A percentile compares a stretch with the other conserved stretches of the same genome.
Conservation (phyloP, 2,797 vertebrate genomes). For the Anguilla marmorata region DNA sequence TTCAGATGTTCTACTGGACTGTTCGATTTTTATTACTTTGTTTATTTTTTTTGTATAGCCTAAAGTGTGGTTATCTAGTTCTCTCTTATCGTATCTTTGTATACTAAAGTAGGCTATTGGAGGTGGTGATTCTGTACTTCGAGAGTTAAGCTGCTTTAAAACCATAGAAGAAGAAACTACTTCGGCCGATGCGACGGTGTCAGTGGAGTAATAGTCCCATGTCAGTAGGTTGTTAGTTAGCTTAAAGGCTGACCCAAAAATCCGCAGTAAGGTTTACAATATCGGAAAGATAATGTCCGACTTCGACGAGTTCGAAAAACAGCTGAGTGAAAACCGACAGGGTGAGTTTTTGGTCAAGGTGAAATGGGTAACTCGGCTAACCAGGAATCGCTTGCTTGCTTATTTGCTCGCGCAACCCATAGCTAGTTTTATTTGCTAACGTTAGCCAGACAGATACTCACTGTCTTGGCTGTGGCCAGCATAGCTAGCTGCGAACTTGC, state of each 20-base stretch:
- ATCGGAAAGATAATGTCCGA: slow-evolving; percentile 29
- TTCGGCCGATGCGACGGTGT: background rate
- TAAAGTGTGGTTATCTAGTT: background rate
- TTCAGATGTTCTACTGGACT: no score
- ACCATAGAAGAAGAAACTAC: background rate
- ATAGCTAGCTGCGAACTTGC: background rate
- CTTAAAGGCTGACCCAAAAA: background rate
- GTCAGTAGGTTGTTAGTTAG: background rate
- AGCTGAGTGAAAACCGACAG: slow-evolving; percentile 37
- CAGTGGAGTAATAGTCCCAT: background rate
- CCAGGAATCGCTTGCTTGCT: background rate
- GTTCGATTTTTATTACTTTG: background rate
- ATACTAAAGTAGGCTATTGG: background rate
- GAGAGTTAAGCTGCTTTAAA: no score
- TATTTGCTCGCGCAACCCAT: background rate
- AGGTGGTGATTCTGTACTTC: background rate
- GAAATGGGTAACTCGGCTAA: background rate
- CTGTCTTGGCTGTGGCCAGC: background rate
- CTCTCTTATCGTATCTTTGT: background rate
- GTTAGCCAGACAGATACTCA: background rate
- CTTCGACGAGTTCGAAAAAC: slow-evolving; percentile 39
- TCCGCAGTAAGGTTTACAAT: background rate
- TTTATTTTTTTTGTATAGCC: background rate
- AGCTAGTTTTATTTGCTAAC: background rate
- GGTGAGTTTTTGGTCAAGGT: slow-evolving; percentile 26